Conservation (phyloP, 1,140 invertebrate species). For the Zophobas morio region DNA sequence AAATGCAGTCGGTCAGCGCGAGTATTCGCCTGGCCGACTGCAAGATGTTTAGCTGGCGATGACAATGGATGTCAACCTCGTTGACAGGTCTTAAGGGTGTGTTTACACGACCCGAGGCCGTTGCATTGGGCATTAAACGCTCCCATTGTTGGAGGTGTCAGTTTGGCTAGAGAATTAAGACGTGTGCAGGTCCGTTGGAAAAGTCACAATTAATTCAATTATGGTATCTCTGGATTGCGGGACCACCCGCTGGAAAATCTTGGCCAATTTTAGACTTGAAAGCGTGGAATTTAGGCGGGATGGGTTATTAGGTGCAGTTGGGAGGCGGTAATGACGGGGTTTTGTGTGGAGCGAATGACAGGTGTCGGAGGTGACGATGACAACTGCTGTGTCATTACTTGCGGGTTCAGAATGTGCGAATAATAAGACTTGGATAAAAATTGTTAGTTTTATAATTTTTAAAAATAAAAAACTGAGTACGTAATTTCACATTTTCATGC, state of each 20-base stretch:
- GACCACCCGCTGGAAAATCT: conserved; percentile 37
- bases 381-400: too few species aligned
- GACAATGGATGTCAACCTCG: conserved; percentile 60
- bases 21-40: conserved; percentile 27
- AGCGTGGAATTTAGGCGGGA: conserved; percentile 19
- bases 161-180: conserved; percentile 49
- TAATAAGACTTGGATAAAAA: too few species aligned
- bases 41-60: conserved; percentile 53
- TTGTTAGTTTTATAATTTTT: neutral
- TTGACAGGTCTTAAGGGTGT: conserved; percentile 61
- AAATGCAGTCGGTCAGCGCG: conserved; percentile 36
- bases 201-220: conserved; percentile 42
- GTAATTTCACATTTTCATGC: neutral
- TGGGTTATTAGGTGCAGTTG: conserved; percentile 9
- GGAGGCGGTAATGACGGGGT: neutral
- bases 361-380: conserved; percentile 1
- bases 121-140: conserved; percentile 55
- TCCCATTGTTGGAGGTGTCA: conserved; percentile 58
- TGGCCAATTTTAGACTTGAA: conserved; percentile 17
- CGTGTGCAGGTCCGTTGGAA: conserved; percentile 34
- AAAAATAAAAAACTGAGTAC: neutral
- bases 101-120: conserved; percentile 58
- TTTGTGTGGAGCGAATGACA: conserved; percentile 3
- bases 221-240: conserved; percentile 18
- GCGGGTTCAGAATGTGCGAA: too few species aligned